These are phyloP conservation scores for Cryptosula pallasiana DNA, from an alignment of 2,888 invertebrate species.

Conservation along the genomic window DNA sequence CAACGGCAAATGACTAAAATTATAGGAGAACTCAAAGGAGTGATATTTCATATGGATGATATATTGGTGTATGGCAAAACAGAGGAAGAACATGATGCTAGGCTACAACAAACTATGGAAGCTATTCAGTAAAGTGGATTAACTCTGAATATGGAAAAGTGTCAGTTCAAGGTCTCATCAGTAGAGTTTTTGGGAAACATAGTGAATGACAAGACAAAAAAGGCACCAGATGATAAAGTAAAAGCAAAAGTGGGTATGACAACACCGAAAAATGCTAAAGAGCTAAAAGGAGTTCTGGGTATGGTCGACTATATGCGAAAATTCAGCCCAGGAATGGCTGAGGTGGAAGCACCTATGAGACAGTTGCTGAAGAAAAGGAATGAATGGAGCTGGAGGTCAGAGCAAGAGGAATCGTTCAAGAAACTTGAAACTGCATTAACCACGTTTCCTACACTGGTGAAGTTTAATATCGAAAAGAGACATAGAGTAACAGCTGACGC, in stretches of 20 bases:
- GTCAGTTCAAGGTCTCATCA: constrained; percentile 27
- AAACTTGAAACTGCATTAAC: constrained; percentile 28
- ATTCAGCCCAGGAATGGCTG: constrained; percentile 30
- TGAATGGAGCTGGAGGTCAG: constrained; percentile 23
- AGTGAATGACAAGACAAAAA: constrained; percentile 28
- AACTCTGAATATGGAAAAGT: constrained; percentile 30
- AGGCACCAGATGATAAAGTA: constrained; percentile 21
- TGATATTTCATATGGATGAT: constrained; percentile 29
- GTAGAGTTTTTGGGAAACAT: constrained; percentile 30
- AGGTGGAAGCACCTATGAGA: constrained; percentile 29
- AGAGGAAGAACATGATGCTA: background rate
- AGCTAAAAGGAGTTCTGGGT: background rate
- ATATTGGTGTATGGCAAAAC: constrained; percentile 22
- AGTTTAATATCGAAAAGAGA: constrained; percentile 26
- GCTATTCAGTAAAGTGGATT: constrained; percentile 27
- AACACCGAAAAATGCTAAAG: background rate
- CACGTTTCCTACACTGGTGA: constrained; percentile 28
- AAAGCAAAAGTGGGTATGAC: background rate
- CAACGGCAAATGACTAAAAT: constrained; percentile 27
- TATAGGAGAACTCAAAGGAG: constrained; percentile 29
- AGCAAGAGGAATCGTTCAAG: constrained; percentile 25
- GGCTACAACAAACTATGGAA: constrained; percentile 29
- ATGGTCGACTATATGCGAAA: constrained; percentile 29
- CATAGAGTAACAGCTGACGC: constrained; percentile 27
- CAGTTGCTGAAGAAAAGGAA: constrained; percentile 27